Conservation (phyloP, 2,888 invertebrate species). For the Vannuccia rotundouncinata region DNA sequence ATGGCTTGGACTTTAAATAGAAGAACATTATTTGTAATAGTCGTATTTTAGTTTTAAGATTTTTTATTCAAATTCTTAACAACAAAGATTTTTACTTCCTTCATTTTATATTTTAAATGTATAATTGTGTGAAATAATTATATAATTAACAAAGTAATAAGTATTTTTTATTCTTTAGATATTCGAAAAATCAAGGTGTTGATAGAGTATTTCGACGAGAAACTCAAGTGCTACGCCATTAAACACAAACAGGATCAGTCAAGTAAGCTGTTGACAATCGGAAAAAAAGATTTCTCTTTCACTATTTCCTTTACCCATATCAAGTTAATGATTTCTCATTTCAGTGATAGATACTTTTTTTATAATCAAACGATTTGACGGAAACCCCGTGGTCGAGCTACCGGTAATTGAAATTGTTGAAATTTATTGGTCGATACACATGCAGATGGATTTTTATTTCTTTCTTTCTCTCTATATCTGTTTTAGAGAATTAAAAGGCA, state of each 20-base stretch:
- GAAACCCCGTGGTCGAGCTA: conserved; percentile 6
- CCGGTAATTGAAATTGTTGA: background rate
- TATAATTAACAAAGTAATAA: too few species aligned
- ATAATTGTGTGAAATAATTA: too few species aligned
- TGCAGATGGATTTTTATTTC: background rate
- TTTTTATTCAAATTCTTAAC: too few species aligned
- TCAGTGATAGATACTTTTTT: conserved; percentile 35
- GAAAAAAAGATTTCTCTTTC: background rate
- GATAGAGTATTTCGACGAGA: conserved; percentile 51
- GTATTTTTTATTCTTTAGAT: conserved; percentile 48
- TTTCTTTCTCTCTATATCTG: too few species aligned
- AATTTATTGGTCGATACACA: background rate
- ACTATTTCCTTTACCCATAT: background rate
- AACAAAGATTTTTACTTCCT: too few species aligned
- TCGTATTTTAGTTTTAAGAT: too few species aligned
- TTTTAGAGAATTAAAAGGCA: too few species aligned
- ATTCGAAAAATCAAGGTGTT: conserved; percentile 50
- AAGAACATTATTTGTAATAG: too few species aligned
- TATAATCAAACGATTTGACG: conserved; percentile 25
- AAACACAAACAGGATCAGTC: conserved; percentile 49
- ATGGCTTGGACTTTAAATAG: too few species aligned
- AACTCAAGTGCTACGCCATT: conserved; percentile 49
- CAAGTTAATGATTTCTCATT: background rate
- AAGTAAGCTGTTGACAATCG: conserved; percentile 44
- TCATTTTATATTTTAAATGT: too few species aligned